Evolutionary conservation across 2,797 vertebrate species (phyloP).

Genomic region (Xiphophorus birchmanni): DNA sequence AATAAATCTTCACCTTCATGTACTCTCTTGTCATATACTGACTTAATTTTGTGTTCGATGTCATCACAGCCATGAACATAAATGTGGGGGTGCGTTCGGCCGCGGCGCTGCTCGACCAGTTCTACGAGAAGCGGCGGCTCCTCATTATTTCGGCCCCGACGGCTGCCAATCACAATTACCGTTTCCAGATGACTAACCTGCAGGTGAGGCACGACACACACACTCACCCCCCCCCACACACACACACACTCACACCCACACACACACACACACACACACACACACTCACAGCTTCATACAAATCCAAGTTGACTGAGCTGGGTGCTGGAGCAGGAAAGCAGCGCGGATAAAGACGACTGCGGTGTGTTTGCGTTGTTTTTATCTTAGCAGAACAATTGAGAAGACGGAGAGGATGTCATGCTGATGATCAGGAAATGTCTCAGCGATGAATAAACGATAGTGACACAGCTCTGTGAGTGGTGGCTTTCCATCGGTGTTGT

Average conservation of each 20-base stretch:
- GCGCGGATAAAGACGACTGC: neutral
- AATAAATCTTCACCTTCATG: constrained; percentile 10
- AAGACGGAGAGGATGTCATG: constrained; percentile 7
- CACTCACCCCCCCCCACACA: neutral
- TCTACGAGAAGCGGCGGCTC: constrained; percentile 96
- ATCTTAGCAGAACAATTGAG: constrained; percentile 30
- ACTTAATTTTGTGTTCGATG: constrained; percentile 39
- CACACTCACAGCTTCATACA: neutral
- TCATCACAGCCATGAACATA: constrained; percentile 91
- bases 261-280: neutral
- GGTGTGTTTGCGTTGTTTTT: constrained; percentile 3
- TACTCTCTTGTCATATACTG: constrained; percentile 7
- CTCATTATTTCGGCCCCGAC: constrained; percentile 95
- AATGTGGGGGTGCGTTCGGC: constrained; percentile 92
- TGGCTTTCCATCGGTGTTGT: constrained; percentile 44
- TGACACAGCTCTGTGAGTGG: constrained; percentile 42
- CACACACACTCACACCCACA: too few relatives aligned
- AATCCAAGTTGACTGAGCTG: neutral
- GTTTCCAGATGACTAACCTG: constrained; percentile 93
- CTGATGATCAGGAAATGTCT: constrained; percentile 47
- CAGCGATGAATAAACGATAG: constrained; percentile 43
- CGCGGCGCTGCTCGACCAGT: constrained; percentile 93
- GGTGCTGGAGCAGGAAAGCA: neutral
- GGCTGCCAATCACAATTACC: constrained; percentile 94
- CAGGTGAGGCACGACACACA: constrained; percentile 83